These are phyloP conservation scores for Rhyacophila evoluta DNA, from an alignment of 2,888 invertebrate genomes.

Conservation along the genomic window DNA sequence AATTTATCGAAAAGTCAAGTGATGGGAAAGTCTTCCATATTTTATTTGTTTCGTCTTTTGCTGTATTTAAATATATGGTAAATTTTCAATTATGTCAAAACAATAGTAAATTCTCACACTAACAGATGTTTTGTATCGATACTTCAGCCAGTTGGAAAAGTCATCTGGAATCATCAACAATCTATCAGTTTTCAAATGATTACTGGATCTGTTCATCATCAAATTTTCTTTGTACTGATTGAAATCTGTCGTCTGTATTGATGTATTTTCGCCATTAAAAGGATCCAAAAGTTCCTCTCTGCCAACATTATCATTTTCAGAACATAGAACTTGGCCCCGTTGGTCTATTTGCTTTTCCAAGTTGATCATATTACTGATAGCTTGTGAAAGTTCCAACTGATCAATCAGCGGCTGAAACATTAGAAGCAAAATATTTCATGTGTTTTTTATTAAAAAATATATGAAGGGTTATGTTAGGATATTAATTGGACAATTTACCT, in stretches of 20 bases:
- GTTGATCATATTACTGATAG: slow-evolving; percentile 65
- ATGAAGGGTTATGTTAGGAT: too few relatives aligned
- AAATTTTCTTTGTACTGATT: slow-evolving; percentile 58
- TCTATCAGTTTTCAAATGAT: slow-evolving; percentile 66
- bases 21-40: too few relatives aligned
- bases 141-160: background rate
- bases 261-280: slow-evolving; percentile 56
- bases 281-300: slow-evolving; percentile 61
- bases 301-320: slow-evolving; percentile 60
- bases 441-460: too few relatives aligned
- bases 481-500: too few relatives aligned
- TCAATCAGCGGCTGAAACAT: slow-evolving; percentile 70
- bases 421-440: too few relatives aligned
- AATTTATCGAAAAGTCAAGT: too few relatives aligned
- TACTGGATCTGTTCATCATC: slow-evolving; percentile 69
- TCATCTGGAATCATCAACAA: slow-evolving; percentile 59
- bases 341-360: slow-evolving; percentile 16
- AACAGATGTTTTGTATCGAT: background rate
- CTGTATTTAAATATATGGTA: too few relatives aligned
- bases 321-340: slow-evolving; percentile 57
- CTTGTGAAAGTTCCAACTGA: slow-evolving; percentile 64
- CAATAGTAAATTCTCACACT: background rate
- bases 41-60: too few relatives aligned
- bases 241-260: background rate
- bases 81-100: too few relatives aligned